These are phyloP conservation scores for Apis cerana DNA, from an alignment of 1,140 invertebrate species.

Conservation along the genomic window DNA sequence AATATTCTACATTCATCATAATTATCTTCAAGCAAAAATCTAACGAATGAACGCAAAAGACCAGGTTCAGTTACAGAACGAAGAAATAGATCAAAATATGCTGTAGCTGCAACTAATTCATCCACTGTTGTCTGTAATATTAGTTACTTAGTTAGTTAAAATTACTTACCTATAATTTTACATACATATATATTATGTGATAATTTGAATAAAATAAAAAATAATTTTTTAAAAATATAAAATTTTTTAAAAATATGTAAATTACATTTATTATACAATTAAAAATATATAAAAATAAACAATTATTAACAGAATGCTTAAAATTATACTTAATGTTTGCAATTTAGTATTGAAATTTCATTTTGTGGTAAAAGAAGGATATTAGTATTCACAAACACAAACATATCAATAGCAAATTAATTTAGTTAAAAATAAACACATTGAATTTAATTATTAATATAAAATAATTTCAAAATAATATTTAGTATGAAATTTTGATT, in stretches of 20 bases:
- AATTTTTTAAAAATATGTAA: background rate
- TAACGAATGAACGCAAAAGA: conserved; percentile 90
- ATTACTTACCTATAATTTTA: background rate
- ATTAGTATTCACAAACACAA: conserved; percentile 27
- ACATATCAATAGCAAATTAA: background rate
- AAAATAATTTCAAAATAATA: background rate
- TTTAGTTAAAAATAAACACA: background rate
- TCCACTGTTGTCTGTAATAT: conserved; percentile 87
- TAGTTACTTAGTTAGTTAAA: background rate
- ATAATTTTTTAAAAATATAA: background rate
- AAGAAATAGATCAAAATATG: conserved; percentile 94
- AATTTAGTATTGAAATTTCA: conserved; percentile 12
- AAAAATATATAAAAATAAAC: background rate
- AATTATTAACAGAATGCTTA: conserved; percentile 5
- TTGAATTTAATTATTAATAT: background rate
- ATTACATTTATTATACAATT: too few relatives aligned
- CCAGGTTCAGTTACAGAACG: conserved; percentile 93
- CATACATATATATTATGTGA: background rate
- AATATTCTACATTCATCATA: conserved; percentile 91
- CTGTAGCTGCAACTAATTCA: conserved; percentile 94
- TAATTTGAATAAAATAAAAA: background rate
- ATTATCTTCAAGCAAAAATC: conserved; percentile 92
- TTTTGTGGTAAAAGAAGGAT: conserved; percentile 60
- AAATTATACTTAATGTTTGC: background rate
- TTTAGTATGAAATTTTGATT: too few relatives aligned